Percentiles rank a stretch among this genome's conserved stretches.
Conservation (phyloP, 2,888 invertebrate genomes). For the Lycia hirtaria region DNA sequence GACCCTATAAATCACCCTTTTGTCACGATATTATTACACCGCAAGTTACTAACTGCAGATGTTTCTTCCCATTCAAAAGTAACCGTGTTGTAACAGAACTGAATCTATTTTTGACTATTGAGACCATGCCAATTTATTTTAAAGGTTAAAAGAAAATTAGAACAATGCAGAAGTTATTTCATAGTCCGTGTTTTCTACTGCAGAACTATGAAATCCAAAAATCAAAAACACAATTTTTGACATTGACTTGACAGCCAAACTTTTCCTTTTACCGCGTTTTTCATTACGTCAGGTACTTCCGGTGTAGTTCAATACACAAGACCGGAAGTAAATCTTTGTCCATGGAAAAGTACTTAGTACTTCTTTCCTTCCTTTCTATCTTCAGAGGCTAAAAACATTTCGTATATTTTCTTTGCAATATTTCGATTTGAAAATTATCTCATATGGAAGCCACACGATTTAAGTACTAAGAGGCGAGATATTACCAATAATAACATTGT, state of each 20-base stretch:
- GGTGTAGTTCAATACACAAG: neutral
- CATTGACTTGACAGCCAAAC: constrained; percentile 1
- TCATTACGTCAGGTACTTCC: neutral
- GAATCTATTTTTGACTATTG: constrained; percentile 71
- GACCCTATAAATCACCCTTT: constrained; percentile 38
- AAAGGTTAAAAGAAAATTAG: constrained; percentile 33
- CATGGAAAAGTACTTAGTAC: neutral
- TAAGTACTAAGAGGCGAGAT: no score
- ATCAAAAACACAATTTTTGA: neutral
- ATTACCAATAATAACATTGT: no score
- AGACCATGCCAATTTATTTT: constrained; percentile 64
- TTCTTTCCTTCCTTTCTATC: neutral
- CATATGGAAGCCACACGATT: no score
- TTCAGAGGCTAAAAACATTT: neutral
- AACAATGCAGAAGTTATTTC: neutral
- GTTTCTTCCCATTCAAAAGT: constrained; percentile 40
- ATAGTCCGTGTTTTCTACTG: no score
- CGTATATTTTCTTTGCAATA: no score
- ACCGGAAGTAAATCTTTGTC: neutral
- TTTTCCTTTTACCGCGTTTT: neutral
- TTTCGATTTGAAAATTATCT: no score
- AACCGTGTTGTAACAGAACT: constrained; percentile 33
- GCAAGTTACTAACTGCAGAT: constrained; percentile 36
- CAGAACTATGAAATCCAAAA: neutral
- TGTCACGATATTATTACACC: constrained; percentile 26